Percentiles rank a stretch among this genome's conserved stretches.
phyloP scores from a whole-genome alignment of 2,113 vertebrate genomes.

The Xiphorhynchus elegans region DNA sequence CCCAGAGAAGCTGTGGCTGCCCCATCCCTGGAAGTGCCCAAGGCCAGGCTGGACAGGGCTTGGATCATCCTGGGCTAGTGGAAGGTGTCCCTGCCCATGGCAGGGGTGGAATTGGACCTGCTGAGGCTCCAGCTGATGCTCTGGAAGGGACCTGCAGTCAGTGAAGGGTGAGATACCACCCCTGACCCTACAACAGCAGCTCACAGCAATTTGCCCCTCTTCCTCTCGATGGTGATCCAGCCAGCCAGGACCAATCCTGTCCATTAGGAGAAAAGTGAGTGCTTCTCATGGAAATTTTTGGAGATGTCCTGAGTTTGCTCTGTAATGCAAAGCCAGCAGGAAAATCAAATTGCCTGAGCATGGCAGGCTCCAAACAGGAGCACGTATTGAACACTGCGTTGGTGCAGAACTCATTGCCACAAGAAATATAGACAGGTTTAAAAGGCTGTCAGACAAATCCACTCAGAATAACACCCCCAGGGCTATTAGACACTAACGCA shows the following conservation, averaged over 20 bases:
- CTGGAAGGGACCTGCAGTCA: neutral
- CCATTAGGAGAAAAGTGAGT: neutral
- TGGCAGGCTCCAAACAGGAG: neutral
- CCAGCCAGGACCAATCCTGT: neutral
- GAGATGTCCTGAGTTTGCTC: neutral
- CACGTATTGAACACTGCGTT: accelerated
- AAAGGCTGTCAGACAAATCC: neutral
- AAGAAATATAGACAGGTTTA: neutral
- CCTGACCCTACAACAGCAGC: neutral
- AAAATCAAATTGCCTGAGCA: neutral
- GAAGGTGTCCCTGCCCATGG: neutral
- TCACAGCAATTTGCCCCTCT: neutral
- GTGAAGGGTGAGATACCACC: neutral
- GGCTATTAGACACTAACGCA: neutral
- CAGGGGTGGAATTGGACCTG: neutral
- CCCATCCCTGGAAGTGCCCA: neutral
- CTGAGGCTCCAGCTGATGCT: neutral
- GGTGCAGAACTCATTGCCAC: neutral
- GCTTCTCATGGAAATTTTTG: neutral
- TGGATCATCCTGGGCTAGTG: neutral
- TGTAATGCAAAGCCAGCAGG: neutral
- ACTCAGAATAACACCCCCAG: neutral
- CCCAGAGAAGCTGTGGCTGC: neutral
- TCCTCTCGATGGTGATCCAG: accelerated
- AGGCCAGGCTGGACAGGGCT: neutral